Conservation (phyloP, 2,888 invertebrate species). For the Plagiodera versicolora region DNA sequence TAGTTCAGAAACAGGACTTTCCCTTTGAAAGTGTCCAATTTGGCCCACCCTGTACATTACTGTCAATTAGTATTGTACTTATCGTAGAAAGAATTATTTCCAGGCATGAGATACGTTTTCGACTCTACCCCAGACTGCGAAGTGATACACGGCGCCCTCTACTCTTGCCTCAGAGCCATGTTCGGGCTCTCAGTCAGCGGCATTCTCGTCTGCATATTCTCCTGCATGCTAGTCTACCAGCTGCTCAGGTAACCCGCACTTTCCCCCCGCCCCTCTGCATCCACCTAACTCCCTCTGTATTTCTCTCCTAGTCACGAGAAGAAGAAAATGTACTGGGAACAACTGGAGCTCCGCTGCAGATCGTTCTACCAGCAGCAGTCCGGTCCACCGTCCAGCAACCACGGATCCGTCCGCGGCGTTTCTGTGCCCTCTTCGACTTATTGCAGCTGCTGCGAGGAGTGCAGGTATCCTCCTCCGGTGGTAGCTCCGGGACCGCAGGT, state of each 20-base stretch:
- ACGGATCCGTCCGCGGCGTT: slow-evolving; percentile 54
- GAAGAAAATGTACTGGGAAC: slow-evolving; percentile 95
- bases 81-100: no score
- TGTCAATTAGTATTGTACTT: no score
- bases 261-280: no score
- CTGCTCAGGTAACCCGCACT: slow-evolving; percentile 65
- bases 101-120: slow-evolving; percentile 78
- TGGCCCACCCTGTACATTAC: no score
- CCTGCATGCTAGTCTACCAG: slow-evolving; percentile 90
- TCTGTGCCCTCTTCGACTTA: slow-evolving; percentile 54
- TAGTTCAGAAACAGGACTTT: no score
- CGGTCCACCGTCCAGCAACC: slow-evolving; percentile 48
- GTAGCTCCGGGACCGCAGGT: slow-evolving; percentile 48
- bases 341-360: slow-evolving; percentile 80
- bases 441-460: slow-evolving; percentile 74
- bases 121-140: slow-evolving; percentile 86
- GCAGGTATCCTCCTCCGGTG: slow-evolving; percentile 59
- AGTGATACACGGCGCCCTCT: slow-evolving; percentile 87
- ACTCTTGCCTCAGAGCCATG: slow-evolving; percentile 84
- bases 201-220: slow-evolving; percentile 87
- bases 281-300: background rate
- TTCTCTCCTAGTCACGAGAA: slow-evolving; percentile 82
- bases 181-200: slow-evolving; percentile 91
- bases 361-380: slow-evolving; percentile 70
- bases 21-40: no score